phyloP scores from a whole-genome alignment of 2,797 vertebrate genomes.

The Crocodylus rhombifer region DNA sequence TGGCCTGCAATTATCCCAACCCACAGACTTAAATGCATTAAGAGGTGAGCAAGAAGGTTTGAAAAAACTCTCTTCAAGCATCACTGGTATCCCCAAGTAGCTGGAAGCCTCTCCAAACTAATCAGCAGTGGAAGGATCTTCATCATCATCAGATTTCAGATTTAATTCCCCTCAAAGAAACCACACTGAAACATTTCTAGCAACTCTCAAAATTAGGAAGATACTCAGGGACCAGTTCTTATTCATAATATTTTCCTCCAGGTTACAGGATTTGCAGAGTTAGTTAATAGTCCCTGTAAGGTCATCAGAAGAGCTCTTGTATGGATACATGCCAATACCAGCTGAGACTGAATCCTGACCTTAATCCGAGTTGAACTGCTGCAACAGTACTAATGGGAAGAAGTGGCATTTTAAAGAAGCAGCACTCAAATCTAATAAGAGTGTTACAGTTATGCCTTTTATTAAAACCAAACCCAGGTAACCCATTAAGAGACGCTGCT shows the following conservation, averaged over 20 bases:
- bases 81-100: not conserved
- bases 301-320: not conserved
- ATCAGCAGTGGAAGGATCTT: not conserved
- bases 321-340: not conserved
- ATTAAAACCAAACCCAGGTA: not conserved
- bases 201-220: not conserved
- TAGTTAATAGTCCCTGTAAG: not conserved
- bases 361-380: not conserved
- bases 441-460: not conserved
- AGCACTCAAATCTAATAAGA: not conserved
- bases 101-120: not conserved
- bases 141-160: not conserved
- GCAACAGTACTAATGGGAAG: not conserved
- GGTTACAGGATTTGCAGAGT: not conserved
- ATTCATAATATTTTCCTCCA: not conserved
- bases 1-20: not conserved
- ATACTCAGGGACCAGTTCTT: not conserved
- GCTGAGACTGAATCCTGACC: not conserved
- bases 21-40: not conserved
- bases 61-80: not conserved
- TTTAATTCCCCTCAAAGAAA: fast-evolving
- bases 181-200: not conserved
- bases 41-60: not conserved
- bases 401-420: not conserved
- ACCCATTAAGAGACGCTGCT: not conserved